phyloP scores from a whole-genome alignment of 1,140 invertebrate species.

The Drosophila orena region DNA sequence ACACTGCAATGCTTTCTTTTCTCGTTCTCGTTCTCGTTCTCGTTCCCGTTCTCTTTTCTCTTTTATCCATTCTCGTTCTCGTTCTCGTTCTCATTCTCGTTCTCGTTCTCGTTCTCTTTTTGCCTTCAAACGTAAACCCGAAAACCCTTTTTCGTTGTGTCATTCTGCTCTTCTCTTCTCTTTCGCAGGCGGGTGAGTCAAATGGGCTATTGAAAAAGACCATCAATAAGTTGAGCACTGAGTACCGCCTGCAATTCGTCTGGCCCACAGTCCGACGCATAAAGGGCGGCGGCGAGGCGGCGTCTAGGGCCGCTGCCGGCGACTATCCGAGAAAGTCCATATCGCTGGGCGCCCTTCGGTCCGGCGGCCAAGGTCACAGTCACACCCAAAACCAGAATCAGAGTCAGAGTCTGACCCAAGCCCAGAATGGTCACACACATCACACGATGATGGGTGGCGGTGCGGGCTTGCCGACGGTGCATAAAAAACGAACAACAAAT shows the following conservation, averaged over 20 bases:
- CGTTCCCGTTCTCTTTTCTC: not conserved
- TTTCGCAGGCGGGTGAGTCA: slow-evolving; percentile 85
- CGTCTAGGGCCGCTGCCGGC: slow-evolving; percentile 82
- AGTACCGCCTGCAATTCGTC: slow-evolving; percentile 94
- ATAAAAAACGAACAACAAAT: slow-evolving; percentile 85
- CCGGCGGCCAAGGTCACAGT: slow-evolving; percentile 86
- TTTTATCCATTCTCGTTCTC: slow-evolving; percentile 11
- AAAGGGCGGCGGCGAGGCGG: slow-evolving; percentile 84
- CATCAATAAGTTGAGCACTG: slow-evolving; percentile 91
- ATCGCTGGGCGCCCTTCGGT: slow-evolving; percentile 94
- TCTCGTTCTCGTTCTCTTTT: slow-evolving; percentile 36
- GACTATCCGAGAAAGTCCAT: slow-evolving; percentile 91
- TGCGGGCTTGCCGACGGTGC: slow-evolving; percentile 85
- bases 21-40: slow-evolving; percentile 40
- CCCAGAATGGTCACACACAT: slow-evolving; percentile 75
- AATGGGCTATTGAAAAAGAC: slow-evolving; percentile 88
- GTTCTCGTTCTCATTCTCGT: slow-evolving; percentile 30
- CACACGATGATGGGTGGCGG: slow-evolving; percentile 67
- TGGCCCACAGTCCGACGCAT: slow-evolving; percentile 90
- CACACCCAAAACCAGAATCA: slow-evolving; percentile 81
- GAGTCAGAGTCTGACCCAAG: slow-evolving; percentile 70
- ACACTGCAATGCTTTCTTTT: slow-evolving; percentile 61
- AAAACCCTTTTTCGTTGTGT: slow-evolving; percentile 60
- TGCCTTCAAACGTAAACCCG: slow-evolving; percentile 24
- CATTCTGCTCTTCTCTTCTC: slow-evolving; percentile 81